Base-by-base conservation (phyloP, 2,888 invertebrate genomes). In the Pterobdella sp. region DNA sequence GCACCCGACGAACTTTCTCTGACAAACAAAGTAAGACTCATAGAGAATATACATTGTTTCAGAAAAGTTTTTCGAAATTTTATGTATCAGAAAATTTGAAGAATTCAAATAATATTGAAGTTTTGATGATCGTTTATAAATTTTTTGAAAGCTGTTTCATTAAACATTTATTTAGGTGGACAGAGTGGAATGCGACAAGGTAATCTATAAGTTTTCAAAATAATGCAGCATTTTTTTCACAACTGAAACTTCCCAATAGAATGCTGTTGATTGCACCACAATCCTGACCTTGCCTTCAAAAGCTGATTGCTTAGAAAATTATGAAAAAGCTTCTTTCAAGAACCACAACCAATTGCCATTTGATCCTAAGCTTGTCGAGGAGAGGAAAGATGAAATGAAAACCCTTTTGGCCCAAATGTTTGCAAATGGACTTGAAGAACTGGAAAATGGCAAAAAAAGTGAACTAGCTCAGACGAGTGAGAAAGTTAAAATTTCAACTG, bases 1-100 rank as follows among this genome's bases (percentile, higher is more conserved):
- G 3, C 26, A 22, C 71, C 71, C 31, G 37, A 68, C 37, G 37
- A 3, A 10, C 29, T 68, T n/a, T 69, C 26, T 18, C n/a, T n/a
- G n/a, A n/a, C n/a, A n/a, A n/a, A n/a, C n/a, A n/a, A n/a, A n/a
- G n/a, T n/a, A n/a, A n/a, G n/a, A n/a, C n/a, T n/a, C n/a, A n/a
- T n/a, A n/a, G n/a, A n/a, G n/a, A n/a, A n/a, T n/a, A n/a, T n/a
- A n/a, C n/a, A n/a, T n/a, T n/a, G n/a, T n/a, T n/a, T n/a, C n/a
- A n/a, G n/a, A n/a, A n/a, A n/a, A n/a, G n/a, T n/a, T n/a, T n/a
- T n/a, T n/a, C n/a, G n/a, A n/a, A n/a, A n/a, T n/a, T n/a, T n/a
- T n/a, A n/a, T n/a, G n/a, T n/a, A n/a, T n/a, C n/a, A n/a, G n/a
- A n/a, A n/a, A n/a, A n/a, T n/a, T n/a, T n/a, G n/a, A n/a, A n/a